These are phyloP conservation scores for Drosophila ironensis DNA, from an alignment of 1,140 invertebrate genomes.

Conservation along the genomic window DNA sequence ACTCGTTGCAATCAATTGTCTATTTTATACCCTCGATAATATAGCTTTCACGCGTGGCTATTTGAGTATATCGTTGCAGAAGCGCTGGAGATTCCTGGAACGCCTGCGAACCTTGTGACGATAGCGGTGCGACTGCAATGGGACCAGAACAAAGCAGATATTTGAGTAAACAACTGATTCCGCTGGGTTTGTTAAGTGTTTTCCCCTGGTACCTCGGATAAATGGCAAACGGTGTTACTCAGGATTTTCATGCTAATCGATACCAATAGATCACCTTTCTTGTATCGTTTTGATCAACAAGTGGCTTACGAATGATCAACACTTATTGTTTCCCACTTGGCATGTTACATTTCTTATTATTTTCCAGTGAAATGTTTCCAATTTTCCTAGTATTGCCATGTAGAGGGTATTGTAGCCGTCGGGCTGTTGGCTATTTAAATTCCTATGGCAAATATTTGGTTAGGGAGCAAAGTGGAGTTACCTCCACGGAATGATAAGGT, in stretches of 20 bases:
- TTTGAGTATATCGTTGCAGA: conserved; percentile 10
- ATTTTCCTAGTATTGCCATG: too few species aligned
- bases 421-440: background rate
- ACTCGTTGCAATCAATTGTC: background rate
- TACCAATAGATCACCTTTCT: too few species aligned
- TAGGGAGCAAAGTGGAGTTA: background rate
- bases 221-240: too few species aligned
- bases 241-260: too few species aligned
- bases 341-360: too few species aligned
- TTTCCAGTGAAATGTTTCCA: too few species aligned
- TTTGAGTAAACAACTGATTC: conserved; percentile 32
- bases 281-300: too few species aligned
- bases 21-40: background rate
- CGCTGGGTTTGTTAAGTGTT: conserved; percentile 40
- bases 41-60: background rate
- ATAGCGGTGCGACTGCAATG: conserved; percentile 40
- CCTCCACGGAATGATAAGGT: background rate
- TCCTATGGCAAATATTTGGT: conserved; percentile 18
- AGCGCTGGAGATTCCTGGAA: too few species aligned
- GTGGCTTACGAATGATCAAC: too few species aligned
- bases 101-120: conserved; percentile 9
- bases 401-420: conserved; percentile 5
- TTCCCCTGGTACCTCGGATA: background rate
- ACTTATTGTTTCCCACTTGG: too few species aligned
- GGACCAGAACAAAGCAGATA: conserved; percentile 22